A percentile compares a stretch with the other conserved stretches of the same genome.
phyloP scores from a whole-genome alignment of 2,113 vertebrate species.

The Passer domesticus region DNA sequence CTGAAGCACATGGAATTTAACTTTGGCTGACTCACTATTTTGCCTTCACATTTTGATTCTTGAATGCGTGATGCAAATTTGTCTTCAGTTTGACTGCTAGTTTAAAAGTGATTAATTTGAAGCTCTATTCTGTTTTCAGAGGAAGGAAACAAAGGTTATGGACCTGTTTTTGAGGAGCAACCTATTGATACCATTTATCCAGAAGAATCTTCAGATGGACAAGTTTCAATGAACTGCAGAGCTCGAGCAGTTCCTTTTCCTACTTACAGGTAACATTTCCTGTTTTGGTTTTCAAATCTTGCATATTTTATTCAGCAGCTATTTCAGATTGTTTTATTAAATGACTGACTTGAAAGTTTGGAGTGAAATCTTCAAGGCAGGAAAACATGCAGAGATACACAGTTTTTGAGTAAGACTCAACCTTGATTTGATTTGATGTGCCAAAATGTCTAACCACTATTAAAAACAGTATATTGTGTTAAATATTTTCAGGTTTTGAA shows the following conservation, averaged over 20 bases:
- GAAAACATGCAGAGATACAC: not conserved
- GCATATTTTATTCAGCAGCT: not conserved
- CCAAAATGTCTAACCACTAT: not conserved
- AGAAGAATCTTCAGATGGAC: constrained; percentile 92
- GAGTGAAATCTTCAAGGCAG: not conserved
- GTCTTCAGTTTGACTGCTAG: not conserved
- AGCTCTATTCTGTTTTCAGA: constrained; percentile 68
- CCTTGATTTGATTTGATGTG: not conserved
- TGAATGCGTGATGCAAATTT: not conserved
- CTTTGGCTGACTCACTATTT: not conserved
- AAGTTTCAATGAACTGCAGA: constrained; percentile 90
- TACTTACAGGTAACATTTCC: constrained; percentile 85
- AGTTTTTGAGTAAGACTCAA: not conserved
- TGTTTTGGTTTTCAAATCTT: not conserved
- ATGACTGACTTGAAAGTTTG: not conserved
- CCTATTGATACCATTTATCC: constrained; percentile 94
- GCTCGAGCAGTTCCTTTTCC: constrained; percentile 87
- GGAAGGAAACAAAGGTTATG: constrained; percentile 85
- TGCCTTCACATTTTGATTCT: not conserved
- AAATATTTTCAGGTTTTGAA: not conserved
- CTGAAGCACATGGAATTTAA: not conserved
- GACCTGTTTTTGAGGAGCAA: constrained; percentile 95
- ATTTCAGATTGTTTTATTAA: not conserved
- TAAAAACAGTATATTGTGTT: not conserved
- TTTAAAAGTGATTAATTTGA: not conserved